Base-by-base conservation (phyloP, 2,888 invertebrate species). In the Lottia scabra region DNA sequence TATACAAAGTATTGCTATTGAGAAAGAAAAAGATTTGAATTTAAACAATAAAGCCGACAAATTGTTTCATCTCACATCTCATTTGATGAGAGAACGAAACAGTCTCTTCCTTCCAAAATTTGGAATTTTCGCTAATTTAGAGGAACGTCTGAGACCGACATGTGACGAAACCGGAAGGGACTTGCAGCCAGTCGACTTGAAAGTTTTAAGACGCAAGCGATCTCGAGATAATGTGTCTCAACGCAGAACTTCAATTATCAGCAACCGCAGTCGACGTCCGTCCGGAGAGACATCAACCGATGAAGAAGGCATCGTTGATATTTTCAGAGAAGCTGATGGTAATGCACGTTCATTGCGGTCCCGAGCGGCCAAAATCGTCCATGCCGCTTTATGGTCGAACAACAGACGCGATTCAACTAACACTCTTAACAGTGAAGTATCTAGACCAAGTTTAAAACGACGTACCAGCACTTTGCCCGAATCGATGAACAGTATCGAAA, bases 71-170 rank as follows among this genome's bases (percentile, higher is more conserved):
- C 56, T 56, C 19, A 56, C 56, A 3, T 10, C 19, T 5, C 56
- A 56, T 23, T 23, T 56, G 10, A 56, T 56, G 56, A 56, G 56
- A 19, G 56, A 56, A 56, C 56, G 56, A 19, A 38, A 38, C 38
- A 23, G 19, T 13, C 8, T 56, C 4, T 56, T 56, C 48, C 67
- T 67, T 48, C 67, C 44, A 2, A 67, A 46, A 26, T 67, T 45
- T 26, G 67, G 67, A n/a, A 67, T 67, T 23, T 67, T 67, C 26
- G 67, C 67, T 8, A 16, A 67, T 15, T 46, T 67, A 12, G 67
- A 67, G 16, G 26, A 67, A 16, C 19, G 56, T 0, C 4, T 56
- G 23, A 23, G 15, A 56, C 56, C 56, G 4, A 23, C 15, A 15
- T 12, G 19, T 0, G 56, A 56, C 23, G 19, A 56, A 19, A 23